These are phyloP conservation scores for Styela clava DNA, from an alignment of 23 tunicate species.

Conservation along the genomic window DNA sequence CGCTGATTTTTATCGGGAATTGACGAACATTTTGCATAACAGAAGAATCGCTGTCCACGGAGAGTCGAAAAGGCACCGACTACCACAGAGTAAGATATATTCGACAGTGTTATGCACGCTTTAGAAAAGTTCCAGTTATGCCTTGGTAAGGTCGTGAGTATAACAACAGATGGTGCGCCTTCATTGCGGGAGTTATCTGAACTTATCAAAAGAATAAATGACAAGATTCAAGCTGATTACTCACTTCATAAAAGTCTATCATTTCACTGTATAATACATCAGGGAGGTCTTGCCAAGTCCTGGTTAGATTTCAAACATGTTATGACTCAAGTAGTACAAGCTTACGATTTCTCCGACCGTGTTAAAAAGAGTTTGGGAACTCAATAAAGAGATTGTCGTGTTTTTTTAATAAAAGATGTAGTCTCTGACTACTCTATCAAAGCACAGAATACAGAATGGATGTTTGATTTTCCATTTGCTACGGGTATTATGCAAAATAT, in stretches of 20 bases:
- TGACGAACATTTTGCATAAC: constrained; percentile 35
- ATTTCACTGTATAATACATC: constrained; percentile 53
- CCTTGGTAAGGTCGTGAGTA: constrained; percentile 28
- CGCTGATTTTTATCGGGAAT: constrained; percentile 37
- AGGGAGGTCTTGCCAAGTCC: constrained; percentile 28
- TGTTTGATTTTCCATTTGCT: constrained; percentile 1
- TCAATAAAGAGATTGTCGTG: not conserved
- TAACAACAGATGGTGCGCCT: constrained; percentile 49
- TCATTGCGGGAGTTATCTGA: constrained; percentile 21
- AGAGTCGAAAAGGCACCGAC: constrained; percentile 41
- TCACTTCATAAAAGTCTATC: constrained; percentile 2
- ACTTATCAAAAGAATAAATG: constrained; percentile 19
- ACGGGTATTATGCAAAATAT: not conserved
- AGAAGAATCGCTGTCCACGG: constrained; percentile 32
- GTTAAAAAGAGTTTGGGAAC: not conserved
- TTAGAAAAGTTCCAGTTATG: constrained; percentile 9
- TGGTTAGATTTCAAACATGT: constrained; percentile 37
- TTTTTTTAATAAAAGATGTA: not conserved
- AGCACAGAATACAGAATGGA: not conserved
- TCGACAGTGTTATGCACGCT: not conserved
- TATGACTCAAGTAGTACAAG: constrained; percentile 38
- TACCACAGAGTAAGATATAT: constrained; percentile 43
- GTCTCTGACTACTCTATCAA: not conserved
- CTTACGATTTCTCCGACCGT: constrained; percentile 17
- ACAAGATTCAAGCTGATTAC: constrained; percentile 36